A percentile compares a stretch with the other conserved stretches of the same genome.
phyloP scores from a whole-genome alignment of 2,113 vertebrate species.

The Thamnophis sirtalis region DNA sequence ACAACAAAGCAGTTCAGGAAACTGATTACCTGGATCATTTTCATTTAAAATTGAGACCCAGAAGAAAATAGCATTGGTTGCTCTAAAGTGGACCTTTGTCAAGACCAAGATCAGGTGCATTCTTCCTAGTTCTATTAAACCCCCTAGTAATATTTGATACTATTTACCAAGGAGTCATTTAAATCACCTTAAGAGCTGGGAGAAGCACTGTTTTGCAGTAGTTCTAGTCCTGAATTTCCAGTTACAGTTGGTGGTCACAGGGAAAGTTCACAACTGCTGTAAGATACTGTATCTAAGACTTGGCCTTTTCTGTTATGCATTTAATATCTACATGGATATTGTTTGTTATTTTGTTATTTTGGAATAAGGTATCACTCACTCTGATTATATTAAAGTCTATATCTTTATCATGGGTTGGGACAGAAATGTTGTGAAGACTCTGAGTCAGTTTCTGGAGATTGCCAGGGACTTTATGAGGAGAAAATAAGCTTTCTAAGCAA shows the following conservation, averaged over 20 bases:
- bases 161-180: neutral
- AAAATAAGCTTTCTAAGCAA: neutral
- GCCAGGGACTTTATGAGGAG: neutral
- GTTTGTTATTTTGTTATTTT: neutral
- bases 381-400: neutral
- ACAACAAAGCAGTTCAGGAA: neutral
- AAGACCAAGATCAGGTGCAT: neutral
- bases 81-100: neutral
- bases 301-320: neutral
- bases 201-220: neutral
- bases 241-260: neutral
- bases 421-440: neutral
- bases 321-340: neutral
- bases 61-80: neutral
- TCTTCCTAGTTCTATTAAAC: neutral
- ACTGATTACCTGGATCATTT: neutral
- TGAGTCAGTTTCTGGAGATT: neutral
- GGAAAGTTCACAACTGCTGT: neutral
- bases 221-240: neutral
- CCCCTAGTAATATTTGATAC: neutral
- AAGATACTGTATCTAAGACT: neutral
- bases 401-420: neutral
- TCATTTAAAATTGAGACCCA: neutral
- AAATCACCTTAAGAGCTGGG: neutral
- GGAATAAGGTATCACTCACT: neutral